These are phyloP conservation scores for Forbesichthys agassizii DNA, from an alignment of 2,113 vertebrate species.

Conservation along the genomic window DNA sequence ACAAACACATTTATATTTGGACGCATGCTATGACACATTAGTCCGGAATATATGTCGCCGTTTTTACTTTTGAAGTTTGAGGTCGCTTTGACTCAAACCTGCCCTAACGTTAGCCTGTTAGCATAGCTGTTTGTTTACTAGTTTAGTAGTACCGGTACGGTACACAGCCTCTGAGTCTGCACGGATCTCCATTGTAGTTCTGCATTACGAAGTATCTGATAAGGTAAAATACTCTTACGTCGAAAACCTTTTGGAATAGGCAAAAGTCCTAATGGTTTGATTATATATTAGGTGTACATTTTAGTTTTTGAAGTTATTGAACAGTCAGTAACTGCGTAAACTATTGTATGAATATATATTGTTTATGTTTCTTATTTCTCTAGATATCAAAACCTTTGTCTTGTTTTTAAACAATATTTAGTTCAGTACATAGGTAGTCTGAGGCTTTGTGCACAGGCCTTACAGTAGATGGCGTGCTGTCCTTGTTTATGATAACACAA, in stretches of 20 bases:
- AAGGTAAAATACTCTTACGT: conserved; percentile 42
- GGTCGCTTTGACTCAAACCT: conserved; percentile 25
- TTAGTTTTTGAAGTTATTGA: too few species aligned
- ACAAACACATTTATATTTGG: background rate
- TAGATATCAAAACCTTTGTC: too few species aligned
- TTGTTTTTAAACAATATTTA: too few species aligned
- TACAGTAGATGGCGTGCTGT: conserved; percentile 48
- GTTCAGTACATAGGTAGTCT: background rate
- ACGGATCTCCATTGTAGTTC: background rate
- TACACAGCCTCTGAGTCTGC: conserved; percentile 1
- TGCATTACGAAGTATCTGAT: conserved; percentile 9
- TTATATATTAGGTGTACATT: too few species aligned
- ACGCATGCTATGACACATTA: background rate
- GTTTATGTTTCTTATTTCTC: too few species aligned
- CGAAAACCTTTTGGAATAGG: too few species aligned
- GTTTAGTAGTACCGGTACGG: background rate
- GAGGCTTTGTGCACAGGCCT: background rate
- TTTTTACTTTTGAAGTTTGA: background rate
- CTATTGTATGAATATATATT: too few species aligned
- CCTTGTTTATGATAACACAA: background rate
- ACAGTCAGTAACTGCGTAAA: too few species aligned
- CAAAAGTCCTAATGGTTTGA: too few species aligned
- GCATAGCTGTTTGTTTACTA: conserved; percentile 33
- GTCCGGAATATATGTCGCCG: background rate
- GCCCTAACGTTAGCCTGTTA: conserved; percentile 49